A percentile compares a stretch with the other conserved stretches of the same genome.
These are phyloP conservation scores for Stomorhina lunata DNA, from an alignment of 2,888 invertebrate genomes.

Conservation along the genomic window DNA sequence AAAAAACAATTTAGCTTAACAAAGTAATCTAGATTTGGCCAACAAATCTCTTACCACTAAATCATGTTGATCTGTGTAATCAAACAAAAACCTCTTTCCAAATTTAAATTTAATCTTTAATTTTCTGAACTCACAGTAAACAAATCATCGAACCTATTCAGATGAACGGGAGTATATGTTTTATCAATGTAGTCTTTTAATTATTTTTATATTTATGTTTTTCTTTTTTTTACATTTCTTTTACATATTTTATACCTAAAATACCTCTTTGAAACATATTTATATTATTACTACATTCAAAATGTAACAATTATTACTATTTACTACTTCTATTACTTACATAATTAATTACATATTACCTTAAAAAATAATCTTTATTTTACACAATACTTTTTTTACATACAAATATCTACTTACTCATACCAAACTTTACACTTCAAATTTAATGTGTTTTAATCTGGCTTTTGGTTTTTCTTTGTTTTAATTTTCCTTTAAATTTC, in stretches of 20 bases:
- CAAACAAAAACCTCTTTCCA: no score
- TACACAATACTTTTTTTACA: conserved; percentile 10
- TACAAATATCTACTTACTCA: conserved; percentile 3
- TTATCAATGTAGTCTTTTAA: conserved; percentile 42
- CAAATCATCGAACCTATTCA: no score
- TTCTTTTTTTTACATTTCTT: conserved; percentile 69
- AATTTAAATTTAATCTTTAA: no score
- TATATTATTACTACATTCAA: conserved; percentile 30
- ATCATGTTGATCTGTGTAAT: no score
- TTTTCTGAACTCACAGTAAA: no score
- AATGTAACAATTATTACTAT: conserved; percentile 21
- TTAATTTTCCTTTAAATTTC: conserved; percentile 14
- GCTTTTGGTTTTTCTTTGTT: conserved; percentile 39
- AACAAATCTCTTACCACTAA: no score
- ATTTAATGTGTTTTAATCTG: conserved; percentile 46
- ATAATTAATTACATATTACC: conserved; percentile 20
- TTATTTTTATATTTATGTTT: conserved; percentile 29
- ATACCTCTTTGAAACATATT: conserved; percentile 32
- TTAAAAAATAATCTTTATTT: not conserved
- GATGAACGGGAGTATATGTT: no score
- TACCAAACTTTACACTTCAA: conserved; percentile 18
- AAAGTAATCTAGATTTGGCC: no score
- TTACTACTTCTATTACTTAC: conserved; percentile 7
- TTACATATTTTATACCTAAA: conserved; percentile 51
- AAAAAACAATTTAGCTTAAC: no score